Percentiles rank a stretch among this genome's conserved stretches.
Evolutionary conservation across 2,113 vertebrate genomes (phyloP).

Genomic region (Petroica traversi): DNA sequence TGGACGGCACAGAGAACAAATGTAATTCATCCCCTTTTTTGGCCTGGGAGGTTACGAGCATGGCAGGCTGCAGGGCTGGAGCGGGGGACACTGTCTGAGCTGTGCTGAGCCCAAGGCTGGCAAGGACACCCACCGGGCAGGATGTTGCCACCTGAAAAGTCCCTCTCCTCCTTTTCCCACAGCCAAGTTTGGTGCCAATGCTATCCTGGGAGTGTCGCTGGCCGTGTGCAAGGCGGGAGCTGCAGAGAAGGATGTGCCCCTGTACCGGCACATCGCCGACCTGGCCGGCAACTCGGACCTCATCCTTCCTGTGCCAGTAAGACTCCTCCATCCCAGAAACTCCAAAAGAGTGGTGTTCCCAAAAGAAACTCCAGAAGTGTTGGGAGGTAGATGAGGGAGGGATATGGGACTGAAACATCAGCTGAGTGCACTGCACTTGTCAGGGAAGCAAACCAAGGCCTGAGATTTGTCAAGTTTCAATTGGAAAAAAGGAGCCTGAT

Average conservation of each 20-base stretch:
- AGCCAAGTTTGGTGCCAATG: slow-evolving; percentile 93
- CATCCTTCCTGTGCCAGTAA: slow-evolving; percentile 91
- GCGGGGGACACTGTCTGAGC: neutral
- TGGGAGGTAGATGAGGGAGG: neutral
- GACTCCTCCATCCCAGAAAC: slow-evolving; percentile 8
- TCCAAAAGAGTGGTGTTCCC: neutral
- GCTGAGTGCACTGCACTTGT: neutral
- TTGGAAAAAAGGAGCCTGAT: neutral
- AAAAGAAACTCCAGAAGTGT: neutral
- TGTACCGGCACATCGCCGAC: slow-evolving; percentile 92
- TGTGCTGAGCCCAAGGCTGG: neutral
- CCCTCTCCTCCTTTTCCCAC: slow-evolving; percentile 24
- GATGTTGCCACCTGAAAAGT: neutral
- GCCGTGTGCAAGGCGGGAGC: slow-evolving; percentile 92
- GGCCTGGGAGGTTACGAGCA: neutral
- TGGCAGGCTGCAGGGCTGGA: neutral
- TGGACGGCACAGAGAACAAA: slow-evolving; percentile 93
- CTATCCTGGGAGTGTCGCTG: slow-evolving; percentile 89
- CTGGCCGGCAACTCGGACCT: slow-evolving; percentile 88
- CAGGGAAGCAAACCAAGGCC: neutral
- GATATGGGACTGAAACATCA: neutral
- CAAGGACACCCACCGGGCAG: neutral
- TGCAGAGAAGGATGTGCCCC: slow-evolving; percentile 84
- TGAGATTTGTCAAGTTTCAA: neutral
- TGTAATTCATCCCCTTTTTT: slow-evolving; percentile 72